Conservation (phyloP, 2,888 invertebrate species). For the Synanthedon vespiformis region DNA sequence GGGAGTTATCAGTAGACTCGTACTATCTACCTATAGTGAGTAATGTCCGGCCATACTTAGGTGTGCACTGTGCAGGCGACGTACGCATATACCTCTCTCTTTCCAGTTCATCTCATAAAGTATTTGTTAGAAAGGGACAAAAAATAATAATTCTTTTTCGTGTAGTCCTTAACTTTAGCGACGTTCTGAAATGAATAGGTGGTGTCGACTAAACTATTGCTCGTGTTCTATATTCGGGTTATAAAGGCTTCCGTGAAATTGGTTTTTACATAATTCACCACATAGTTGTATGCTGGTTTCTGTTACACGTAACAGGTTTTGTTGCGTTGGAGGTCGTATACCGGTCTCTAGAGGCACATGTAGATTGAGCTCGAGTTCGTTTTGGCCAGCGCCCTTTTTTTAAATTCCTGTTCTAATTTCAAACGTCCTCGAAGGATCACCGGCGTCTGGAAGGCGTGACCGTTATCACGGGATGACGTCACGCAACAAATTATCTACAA, state of each 20-base stretch:
- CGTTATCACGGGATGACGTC: constrained; percentile 64
- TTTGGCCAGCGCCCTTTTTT: constrained; percentile 37
- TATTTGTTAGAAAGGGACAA: constrained; percentile 45
- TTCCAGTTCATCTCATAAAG: constrained; percentile 39
- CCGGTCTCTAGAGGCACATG: constrained; percentile 63
- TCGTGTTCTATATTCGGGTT: constrained; percentile 6
- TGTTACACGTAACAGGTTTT: constrained; percentile 65
- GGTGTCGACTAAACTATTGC: constrained; percentile 11
- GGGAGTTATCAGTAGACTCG: constrained; percentile 48
- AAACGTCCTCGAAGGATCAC: constrained; percentile 50
- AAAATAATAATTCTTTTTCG: constrained; percentile 41
- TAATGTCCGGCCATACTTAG: constrained; percentile 71
- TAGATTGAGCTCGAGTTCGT: constrained; percentile 42
- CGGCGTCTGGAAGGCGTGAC: constrained; percentile 62
- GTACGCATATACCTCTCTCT: constrained; percentile 67
- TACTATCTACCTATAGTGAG: constrained; percentile 68
- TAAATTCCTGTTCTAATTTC: constrained; percentile 41
- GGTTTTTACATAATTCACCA: constrained; percentile 28
- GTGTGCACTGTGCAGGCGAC: constrained; percentile 68
- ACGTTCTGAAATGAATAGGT: constrained; percentile 21
- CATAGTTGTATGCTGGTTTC: constrained; percentile 34
- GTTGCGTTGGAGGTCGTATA: constrained; percentile 62
- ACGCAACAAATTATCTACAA: constrained; percentile 17
- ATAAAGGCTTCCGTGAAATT: constrained; percentile 10
- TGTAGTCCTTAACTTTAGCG: constrained; percentile 31